phyloP scores from a whole-genome alignment of 2,888 invertebrate species.

The Sarcophaga caerulescens region DNA sequence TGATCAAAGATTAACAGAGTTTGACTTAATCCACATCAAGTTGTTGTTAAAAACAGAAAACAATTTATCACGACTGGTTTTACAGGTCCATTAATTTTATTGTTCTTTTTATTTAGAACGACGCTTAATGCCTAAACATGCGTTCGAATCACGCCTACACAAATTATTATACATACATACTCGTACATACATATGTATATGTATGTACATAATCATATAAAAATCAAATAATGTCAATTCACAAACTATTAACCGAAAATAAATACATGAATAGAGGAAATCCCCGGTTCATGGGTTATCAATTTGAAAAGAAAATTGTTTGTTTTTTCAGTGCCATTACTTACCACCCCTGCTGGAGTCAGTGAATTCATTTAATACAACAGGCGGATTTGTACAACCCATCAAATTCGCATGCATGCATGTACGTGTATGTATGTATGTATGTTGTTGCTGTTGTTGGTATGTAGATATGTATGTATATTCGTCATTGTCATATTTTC shows the following conservation, averaged over 20 bases:
- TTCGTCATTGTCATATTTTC: conserved; percentile 45
- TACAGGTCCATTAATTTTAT: too few relatives aligned
- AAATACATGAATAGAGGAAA: conserved; percentile 60
- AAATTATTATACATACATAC: conserved; percentile 22
- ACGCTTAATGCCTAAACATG: neutral
- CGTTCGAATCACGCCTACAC: conserved; percentile 28
- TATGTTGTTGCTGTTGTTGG: too few relatives aligned
- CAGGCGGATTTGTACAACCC: conserved; percentile 10
- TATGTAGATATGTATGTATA: too few relatives aligned
- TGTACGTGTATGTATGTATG: neutral
- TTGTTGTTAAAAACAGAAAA: too few relatives aligned
- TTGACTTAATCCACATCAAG: conserved; percentile 7
- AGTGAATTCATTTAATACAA: conserved; percentile 23
- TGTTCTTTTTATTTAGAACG: neutral
- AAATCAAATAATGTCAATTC: conserved; percentile 75
- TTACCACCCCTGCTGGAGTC: conserved; percentile 53
- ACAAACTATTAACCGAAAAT: conserved; percentile 76
- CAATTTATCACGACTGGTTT: too few relatives aligned
- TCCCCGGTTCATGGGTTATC: conserved; percentile 54
- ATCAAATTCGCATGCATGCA: conserved; percentile 18
- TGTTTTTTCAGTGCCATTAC: conserved; percentile 32
- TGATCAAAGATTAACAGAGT: too few relatives aligned
- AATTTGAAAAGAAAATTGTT: conserved; percentile 45
- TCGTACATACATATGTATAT: conserved; percentile 12
- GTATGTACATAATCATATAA: conserved; percentile 47